phyloP scores from a whole-genome alignment of 2,888 invertebrate genomes.

The Sinopyrophorus schimmeli region DNA sequence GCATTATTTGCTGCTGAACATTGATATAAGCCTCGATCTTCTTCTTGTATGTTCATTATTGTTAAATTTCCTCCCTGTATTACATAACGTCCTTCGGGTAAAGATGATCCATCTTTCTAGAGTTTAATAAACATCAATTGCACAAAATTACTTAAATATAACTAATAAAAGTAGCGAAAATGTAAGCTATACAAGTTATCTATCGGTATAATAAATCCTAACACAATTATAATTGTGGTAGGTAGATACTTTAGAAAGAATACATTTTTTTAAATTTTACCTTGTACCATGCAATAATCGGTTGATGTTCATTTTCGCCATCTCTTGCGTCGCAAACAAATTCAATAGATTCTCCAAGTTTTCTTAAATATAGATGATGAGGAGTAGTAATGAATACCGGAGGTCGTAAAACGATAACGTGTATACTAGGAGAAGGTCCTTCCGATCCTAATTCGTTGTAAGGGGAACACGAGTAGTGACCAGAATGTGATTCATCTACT shows the following conservation, averaged over 20 bases:
- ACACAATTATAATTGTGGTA: too few relatives aligned
- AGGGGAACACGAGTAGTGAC: constrained; percentile 89
- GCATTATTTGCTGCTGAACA: constrained; percentile 87
- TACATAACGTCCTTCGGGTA: constrained; percentile 69
- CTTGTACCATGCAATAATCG: constrained; percentile 70
- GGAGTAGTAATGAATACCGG: constrained; percentile 82
- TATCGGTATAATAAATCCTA: too few relatives aligned
- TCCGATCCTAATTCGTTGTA: constrained; percentile 86
- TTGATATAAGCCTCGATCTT: constrained; percentile 85
- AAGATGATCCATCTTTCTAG: constrained; percentile 75
- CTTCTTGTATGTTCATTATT: constrained; percentile 76
- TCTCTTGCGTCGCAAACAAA: constrained; percentile 81
- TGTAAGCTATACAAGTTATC: too few relatives aligned
- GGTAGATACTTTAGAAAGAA: background rate
- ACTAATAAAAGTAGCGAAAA: too few relatives aligned
- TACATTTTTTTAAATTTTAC: too few relatives aligned
- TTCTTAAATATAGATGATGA: constrained; percentile 80
- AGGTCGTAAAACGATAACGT: constrained; percentile 82
- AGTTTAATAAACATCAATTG: background rate
- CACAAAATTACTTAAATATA: background rate
- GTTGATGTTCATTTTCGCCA: constrained; percentile 67
- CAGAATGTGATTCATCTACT: constrained; percentile 84
- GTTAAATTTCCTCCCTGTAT: constrained; percentile 80
- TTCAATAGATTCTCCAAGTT: constrained; percentile 76
- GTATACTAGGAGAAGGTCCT: constrained; percentile 82